phyloP scores from a whole-genome alignment of 2,888 invertebrate species.

The Ariolimax columbianus region DNA sequence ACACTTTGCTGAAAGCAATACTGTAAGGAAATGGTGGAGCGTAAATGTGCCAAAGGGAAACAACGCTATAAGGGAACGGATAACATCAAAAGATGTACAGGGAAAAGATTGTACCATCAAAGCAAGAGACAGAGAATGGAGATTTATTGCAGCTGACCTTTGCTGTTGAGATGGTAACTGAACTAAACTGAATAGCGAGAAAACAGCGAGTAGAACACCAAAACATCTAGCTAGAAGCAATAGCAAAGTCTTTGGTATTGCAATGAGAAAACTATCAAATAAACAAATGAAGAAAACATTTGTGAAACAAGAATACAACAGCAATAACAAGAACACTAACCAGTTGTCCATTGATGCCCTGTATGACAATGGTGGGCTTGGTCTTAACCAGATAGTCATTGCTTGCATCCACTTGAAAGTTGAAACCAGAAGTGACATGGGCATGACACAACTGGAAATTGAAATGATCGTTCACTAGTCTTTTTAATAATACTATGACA shows the following conservation, averaged over 20 bases:
- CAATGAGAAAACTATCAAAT: not conserved
- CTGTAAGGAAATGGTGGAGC: no score
- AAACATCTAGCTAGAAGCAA: not conserved
- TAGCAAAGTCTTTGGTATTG: not conserved
- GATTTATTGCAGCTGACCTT: no score
- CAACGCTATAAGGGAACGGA: no score
- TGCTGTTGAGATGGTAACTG: no score
- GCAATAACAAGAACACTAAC: slow-evolving; percentile 56
- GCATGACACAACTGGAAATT: slow-evolving; percentile 85
- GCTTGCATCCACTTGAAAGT: slow-evolving; percentile 81
- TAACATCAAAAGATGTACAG: no score
- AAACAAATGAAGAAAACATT: not conserved
- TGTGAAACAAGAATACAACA: not conserved
- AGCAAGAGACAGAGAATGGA: no score
- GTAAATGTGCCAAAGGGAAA: no score
- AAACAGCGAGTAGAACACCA: no score
- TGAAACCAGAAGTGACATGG: slow-evolving; percentile 87
- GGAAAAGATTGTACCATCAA: no score
- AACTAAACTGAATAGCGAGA: no score
- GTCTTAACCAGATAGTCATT: slow-evolving; percentile 81
- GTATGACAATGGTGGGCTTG: slow-evolving; percentile 83
- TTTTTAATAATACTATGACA: not conserved
- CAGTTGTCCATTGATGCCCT: slow-evolving; percentile 81
- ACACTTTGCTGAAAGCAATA: no score
- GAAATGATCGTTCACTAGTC: not conserved